A percentile compares a stretch with the other conserved stretches of the same genome.
Conservation (phyloP, 2,888 invertebrate species). For the Rotaria macrura region DNA sequence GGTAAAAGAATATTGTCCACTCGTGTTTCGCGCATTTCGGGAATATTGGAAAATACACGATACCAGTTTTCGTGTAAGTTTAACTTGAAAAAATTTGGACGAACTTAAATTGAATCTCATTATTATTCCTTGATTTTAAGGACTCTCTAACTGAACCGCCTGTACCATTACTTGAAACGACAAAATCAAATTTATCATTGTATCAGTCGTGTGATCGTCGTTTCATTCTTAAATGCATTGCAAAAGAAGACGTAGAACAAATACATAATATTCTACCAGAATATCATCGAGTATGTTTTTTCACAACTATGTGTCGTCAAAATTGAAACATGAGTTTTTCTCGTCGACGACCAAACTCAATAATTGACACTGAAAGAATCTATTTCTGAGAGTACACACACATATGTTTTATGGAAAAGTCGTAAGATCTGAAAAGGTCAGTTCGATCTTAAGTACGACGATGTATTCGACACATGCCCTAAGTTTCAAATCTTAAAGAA, state of each 20-base stretch:
- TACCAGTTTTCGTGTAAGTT: constrained; percentile 55
- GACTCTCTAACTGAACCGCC: constrained; percentile 8
- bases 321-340: no score
- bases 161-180: background rate
- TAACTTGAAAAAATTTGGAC: background rate
- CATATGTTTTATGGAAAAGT: no score
- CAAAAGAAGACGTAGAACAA: constrained; percentile 95
- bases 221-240: constrained; percentile 87
- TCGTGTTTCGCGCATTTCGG: constrained; percentile 91
- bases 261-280: constrained; percentile 96
- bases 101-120: no score
- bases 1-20: constrained; percentile 95
- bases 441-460: no score
- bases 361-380: no score
- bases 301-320: no score
- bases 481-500: no score
- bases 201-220: constrained; percentile 84
- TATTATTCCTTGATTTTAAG: no score
- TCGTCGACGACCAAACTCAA: no score
- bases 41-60: constrained; percentile 95
- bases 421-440: no score
- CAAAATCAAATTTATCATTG: constrained; percentile 75
- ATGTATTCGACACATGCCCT: no score
- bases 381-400: no score
- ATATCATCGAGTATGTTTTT: constrained; percentile 67